Percentiles rank a stretch among this genome's conserved stretches.
Evolutionary conservation across 2,797 vertebrate species (phyloP).

Genomic region (Neosilurus mollespiculum): DNA sequence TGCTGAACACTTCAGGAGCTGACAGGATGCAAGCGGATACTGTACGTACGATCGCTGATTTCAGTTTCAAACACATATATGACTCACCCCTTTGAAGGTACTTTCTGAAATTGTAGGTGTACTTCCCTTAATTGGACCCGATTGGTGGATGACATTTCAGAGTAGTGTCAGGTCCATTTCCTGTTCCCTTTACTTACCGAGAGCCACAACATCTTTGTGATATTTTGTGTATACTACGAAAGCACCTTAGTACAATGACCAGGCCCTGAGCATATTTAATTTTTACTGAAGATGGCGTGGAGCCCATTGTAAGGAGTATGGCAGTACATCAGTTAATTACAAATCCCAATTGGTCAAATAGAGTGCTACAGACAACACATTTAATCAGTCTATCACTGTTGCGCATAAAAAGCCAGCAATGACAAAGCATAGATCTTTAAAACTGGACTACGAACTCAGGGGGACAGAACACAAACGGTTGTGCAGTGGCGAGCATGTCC

Average conservation of each 20-base stretch:
- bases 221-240: not conserved
- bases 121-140: too few species aligned
- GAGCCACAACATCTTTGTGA: not conserved
- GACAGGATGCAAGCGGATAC: constrained; percentile 30
- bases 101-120: not conserved
- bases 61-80: constrained; percentile 2
- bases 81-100: not conserved
- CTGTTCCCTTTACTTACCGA: not conserved
- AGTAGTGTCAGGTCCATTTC: not conserved
- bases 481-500: too few species aligned
- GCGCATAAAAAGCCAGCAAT: not conserved
- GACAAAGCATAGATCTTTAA: constrained; percentile 2
- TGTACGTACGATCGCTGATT: not conserved
- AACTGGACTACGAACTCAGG: constrained; percentile 6
- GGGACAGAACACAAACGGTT: too few species aligned
- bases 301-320: constrained; percentile 48
- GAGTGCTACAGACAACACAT: not conserved
- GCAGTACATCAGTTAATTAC: constrained; percentile 54
- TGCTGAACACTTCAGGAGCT: constrained; percentile 31
- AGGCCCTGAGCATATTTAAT: constrained; percentile 39
- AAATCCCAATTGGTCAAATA: constrained; percentile 34
- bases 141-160: not conserved
- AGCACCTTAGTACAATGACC: not conserved
- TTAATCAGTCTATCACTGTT: not conserved
- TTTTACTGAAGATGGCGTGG: constrained; percentile 37